These are phyloP conservation scores for Ephialtes manifestator DNA, from an alignment of 2,888 invertebrate species.

Conservation along the genomic window DNA sequence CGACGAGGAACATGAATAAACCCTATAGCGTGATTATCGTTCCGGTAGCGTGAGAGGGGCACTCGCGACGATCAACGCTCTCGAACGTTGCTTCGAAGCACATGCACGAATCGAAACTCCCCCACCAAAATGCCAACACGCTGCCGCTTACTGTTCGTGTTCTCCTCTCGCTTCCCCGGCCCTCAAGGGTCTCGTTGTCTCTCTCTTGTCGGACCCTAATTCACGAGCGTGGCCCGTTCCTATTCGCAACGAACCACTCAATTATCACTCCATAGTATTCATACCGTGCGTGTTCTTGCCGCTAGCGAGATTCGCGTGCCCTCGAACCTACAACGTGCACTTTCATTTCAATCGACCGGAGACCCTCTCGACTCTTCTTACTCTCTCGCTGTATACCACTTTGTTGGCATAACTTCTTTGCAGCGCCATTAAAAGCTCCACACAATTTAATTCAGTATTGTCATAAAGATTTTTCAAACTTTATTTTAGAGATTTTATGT, in stretches of 20 bases:
- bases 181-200: constrained; percentile 9
- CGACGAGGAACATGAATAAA: constrained; percentile 38
- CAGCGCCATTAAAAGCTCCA: not conserved
- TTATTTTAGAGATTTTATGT: not conserved
- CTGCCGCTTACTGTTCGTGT: constrained; percentile 8
- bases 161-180: not conserved
- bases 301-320: constrained; percentile 47
- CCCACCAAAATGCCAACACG: constrained; percentile 41
- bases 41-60: constrained; percentile 2
- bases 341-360: constrained; percentile 39
- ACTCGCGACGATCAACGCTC: constrained; percentile 28
- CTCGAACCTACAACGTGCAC: constrained; percentile 45
- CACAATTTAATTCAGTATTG: not conserved
- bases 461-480: not conserved
- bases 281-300: constrained; percentile 34
- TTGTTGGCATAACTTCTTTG: constrained; percentile 12
- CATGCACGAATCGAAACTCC: constrained; percentile 28
- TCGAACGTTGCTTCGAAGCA: constrained; percentile 1
- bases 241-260: constrained; percentile 54
- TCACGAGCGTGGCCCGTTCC: constrained; percentile 50
- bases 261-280: constrained; percentile 46
- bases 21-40: constrained; percentile 32
- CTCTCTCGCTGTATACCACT: constrained; percentile 3
- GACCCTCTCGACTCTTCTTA: not conserved
- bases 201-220: constrained; percentile 33